Base-by-base conservation (phyloP, 1,140 invertebrate species). In the Charaxes varanes region DNA sequence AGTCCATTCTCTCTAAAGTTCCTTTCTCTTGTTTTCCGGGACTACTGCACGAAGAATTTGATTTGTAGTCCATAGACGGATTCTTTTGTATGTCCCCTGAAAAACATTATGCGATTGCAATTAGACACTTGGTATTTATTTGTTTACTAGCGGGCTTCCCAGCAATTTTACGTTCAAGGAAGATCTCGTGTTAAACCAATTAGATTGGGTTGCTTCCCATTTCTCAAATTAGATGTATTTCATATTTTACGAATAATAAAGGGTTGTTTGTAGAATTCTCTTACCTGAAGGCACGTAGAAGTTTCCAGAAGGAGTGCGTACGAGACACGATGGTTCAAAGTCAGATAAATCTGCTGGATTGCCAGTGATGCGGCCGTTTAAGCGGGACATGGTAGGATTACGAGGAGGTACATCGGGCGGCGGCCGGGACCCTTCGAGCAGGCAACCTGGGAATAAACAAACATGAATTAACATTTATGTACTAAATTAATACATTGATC, bases 241-340 rank as follows among this genome's bases (percentile, higher is more conserved):
- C n/a, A n/a, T n/a, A n/a, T n/a, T n/a, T n/a, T n/a, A n/a, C n/a
- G 10, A n/a, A 23, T 7, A 12, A 2, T 14, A 14, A 13, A 24
- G 12, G 12, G 3, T 23, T 8, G 21, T 4, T 15, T 23, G 1
- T 23, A n/a, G n/a, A 21, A 36, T 24, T 13, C 12, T 1, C 11
- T 18, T 87, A 91, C 92, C 92, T 86, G 92, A 91, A 82, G 94
- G 94, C 89, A 96, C 94, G 87, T 95, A 96, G 73, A 96, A 94
- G 87, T 94, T 95, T 67, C 94, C 94, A 47, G 93, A 94, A 53
- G 93, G 90, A 37, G 93, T 95, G 76, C 94, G 90, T 59, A 96
- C 93, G 60, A 96, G 89, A 84, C 94, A 96, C 69, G 94, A 94
- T 53, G 94, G 93, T 82, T 96, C 94, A 81, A 96, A 94, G 77